Evolutionary conservation across 2,888 invertebrate species (phyloP).

Genomic region (Digitonthophagus gazella): DNA sequence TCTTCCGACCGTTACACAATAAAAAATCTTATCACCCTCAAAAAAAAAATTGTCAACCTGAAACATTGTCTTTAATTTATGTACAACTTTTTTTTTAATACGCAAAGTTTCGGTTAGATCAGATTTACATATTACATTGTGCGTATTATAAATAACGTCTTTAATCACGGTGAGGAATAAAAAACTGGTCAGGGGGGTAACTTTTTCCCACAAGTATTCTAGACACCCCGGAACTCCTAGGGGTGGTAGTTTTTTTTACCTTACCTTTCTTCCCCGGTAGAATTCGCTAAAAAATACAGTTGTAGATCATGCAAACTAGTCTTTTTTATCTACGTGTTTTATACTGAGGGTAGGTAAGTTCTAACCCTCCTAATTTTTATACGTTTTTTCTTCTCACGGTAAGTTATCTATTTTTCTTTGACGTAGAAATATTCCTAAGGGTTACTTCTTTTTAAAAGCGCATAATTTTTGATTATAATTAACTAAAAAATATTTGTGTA

Average conservation of each 20-base stretch:
- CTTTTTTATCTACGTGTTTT: conserved; percentile 32
- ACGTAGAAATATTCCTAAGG: not conserved
- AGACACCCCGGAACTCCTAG: conserved; percentile 21
- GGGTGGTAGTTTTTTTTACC: conserved; percentile 39
- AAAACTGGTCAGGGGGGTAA: conserved; percentile 39
- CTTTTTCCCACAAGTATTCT: conserved; percentile 42
- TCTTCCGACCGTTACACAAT: conserved; percentile 29
- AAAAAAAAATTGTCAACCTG: conserved; percentile 43
- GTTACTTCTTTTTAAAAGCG: too few relatives aligned
- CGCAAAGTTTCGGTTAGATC: not conserved
- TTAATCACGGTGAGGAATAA: conserved; percentile 40
- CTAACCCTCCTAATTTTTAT: not conserved
- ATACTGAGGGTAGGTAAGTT: conserved; percentile 21
- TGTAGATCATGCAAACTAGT: conserved; percentile 36
- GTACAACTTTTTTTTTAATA: conserved; percentile 34
- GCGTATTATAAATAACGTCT: conserved; percentile 41
- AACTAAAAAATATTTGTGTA: too few relatives aligned
- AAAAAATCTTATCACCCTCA: conserved; percentile 32
- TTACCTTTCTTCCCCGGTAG: conserved; percentile 32
- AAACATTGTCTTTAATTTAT: conserved; percentile 40
- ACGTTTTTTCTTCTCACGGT: conserved; percentile 41
- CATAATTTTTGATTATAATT: too few relatives aligned
- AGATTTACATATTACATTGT: not conserved
- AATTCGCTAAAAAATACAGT: conserved; percentile 38
- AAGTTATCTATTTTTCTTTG: conserved; percentile 35